Base-by-base conservation (phyloP, 2,888 invertebrate species). In the Agrilus cyanescens region DNA sequence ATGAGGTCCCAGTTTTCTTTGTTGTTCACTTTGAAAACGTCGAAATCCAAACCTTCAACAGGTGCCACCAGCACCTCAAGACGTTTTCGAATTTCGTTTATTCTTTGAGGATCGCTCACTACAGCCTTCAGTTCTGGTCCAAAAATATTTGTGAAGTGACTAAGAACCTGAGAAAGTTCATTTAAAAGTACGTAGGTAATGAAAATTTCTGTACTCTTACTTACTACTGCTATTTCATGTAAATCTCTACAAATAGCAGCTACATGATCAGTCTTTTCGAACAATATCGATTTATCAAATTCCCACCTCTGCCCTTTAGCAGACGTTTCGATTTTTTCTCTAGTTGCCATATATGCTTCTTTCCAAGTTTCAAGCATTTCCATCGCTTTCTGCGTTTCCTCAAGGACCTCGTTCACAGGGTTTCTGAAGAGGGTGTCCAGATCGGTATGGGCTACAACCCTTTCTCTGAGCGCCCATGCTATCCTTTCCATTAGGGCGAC, bases 241-340 rank as follows among this genome's bases (percentile, higher is more conserved):
- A 94, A 69, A 58, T 93, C 86, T 37, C 74, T 70, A 46, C 86
- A 86, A 8, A 94, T 87, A 7, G 73, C 72, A 2, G 81, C 80
- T 52, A 91, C 84, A 55, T 93, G 91, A 58, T 93, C 89, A 0
- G 91, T 89, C 45, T 79, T 76, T 2, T 79, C 80, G 63, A 94
- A 94, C 25, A 95, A 68, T 33, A 76, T 72, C 12, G 76, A 78
- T 53, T 85, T 81, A 58, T 93, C 86, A 63, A 94, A 95, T 65
- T 94, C 93, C 94, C 94, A 94, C 8, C 94, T 75, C 4, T 80
- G 75, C 18, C 87, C 87, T 51, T 87, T 85, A 0, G 87, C 90
- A 2, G 87, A 84, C 12, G 79, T 65, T 64, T 94, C 94, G 48
- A 94, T 94, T 53, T 79, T 79, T n/a, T 80, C 75, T 10, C 94